These are phyloP conservation scores for Drosophila arawakana DNA, from an alignment of 1,140 invertebrate genomes.

Conservation along the genomic window DNA sequence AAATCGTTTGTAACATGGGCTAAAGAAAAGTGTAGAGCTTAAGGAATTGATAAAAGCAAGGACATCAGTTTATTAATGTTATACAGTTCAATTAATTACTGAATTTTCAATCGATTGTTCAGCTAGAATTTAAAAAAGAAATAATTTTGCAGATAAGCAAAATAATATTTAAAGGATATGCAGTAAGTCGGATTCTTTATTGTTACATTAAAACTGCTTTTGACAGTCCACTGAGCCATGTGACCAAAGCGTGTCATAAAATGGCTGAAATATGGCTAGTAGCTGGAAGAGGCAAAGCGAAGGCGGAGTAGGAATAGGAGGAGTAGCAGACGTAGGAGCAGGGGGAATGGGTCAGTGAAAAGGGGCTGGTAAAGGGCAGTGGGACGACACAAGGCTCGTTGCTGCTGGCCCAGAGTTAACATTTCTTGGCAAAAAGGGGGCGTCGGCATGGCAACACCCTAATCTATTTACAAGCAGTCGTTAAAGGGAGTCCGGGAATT, in stretches of 20 bases:
- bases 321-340: background rate
- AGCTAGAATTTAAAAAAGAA: too few species aligned
- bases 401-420: slow-evolving; percentile 15
- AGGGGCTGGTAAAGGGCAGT: slow-evolving; percentile 37
- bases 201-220: background rate
- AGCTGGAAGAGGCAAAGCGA: slow-evolving; percentile 35
- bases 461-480: slow-evolving; percentile 65
- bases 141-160: background rate
- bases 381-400: slow-evolving; percentile 38
- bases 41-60: too few species aligned
- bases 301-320: background rate
- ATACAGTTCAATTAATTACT: too few species aligned
- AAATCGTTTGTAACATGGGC: background rate
- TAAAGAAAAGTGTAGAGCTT: background rate
- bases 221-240: slow-evolving; percentile 25
- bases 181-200: too few species aligned
- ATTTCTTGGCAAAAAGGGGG: background rate
- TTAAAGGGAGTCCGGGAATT: slow-evolving; percentile 30
- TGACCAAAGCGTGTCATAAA: slow-evolving; percentile 67
- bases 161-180: slow-evolving; percentile 18
- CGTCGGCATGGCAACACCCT: slow-evolving; percentile 69
- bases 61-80: too few species aligned
- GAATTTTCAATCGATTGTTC: background rate
- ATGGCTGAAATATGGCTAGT: slow-evolving; percentile 65
- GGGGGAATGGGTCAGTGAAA: slow-evolving; percentile 8